A percentile compares a stretch with the other conserved stretches of the same genome.
Conservation (phyloP, 2,888 invertebrate species). For the Auanema freiburgensis region DNA sequence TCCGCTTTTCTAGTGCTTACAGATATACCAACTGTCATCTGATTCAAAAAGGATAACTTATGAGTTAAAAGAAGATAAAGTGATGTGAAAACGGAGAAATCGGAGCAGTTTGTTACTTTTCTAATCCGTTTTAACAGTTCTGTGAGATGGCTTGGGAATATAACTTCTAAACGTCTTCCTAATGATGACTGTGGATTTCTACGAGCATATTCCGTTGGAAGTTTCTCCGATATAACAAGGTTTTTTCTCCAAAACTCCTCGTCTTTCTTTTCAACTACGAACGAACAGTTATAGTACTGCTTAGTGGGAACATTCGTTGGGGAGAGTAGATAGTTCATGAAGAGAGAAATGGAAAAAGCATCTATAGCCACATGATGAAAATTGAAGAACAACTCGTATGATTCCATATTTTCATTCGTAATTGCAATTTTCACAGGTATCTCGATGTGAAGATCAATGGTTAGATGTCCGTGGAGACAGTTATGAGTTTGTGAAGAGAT, state of each 20-base stretch:
- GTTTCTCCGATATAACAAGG: neutral
- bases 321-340: slow-evolving; percentile 6
- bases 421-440: neutral
- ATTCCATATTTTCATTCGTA: neutral
- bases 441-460: slow-evolving; percentile 9
- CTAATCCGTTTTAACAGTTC: neutral
- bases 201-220: slow-evolving; percentile 13
- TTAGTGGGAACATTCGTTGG: too few species aligned
- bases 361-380: slow-evolving; percentile 20
- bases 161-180: neutral
- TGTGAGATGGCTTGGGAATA: neutral
- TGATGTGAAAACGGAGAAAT: slow-evolving; percentile 11
- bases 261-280: too few species aligned
- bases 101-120: neutral
- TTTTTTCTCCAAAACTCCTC: neutral
- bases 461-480: neutral
- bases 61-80: neutral
- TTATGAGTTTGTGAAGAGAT: neutral
- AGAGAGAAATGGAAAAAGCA: slow-evolving; percentile 8
- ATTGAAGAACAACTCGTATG: neutral
- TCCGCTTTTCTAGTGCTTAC: slow-evolving; percentile 8
- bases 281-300: too few species aligned
- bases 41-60: neutral
- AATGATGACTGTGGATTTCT: neutral
- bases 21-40: slow-evolving; percentile 7